Conservation (phyloP, 2,888 invertebrate genomes). For the Lissocephala sabroskyi region DNA sequence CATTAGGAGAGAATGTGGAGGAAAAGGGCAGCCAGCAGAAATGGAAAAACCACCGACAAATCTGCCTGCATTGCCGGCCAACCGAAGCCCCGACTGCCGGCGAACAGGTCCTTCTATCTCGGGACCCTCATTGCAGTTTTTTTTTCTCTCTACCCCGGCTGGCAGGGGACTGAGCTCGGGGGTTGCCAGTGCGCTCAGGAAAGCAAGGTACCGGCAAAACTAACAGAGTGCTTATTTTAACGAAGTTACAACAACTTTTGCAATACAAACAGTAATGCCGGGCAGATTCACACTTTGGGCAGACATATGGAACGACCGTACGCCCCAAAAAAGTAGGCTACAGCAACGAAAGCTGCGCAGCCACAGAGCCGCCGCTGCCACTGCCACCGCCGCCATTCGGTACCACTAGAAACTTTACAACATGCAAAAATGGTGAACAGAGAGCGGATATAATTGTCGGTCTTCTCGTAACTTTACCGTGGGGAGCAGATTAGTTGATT, state of each 20-base stretch:
- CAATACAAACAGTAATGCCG: conserved; percentile 63
- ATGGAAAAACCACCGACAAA: conserved; percentile 60
- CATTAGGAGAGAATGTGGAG: conserved; percentile 7
- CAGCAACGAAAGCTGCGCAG: conserved; percentile 25
- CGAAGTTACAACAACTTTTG: conserved; percentile 64
- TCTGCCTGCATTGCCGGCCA: conserved; percentile 54
- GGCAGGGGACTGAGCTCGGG: no score
- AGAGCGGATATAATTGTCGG: conserved; percentile 67
- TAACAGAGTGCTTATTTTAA: conserved; percentile 65
- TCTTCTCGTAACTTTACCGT: conserved; percentile 66
- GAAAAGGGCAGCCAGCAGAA: conserved; percentile 27
- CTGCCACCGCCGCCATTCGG: no score
- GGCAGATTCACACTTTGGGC: conserved; percentile 56
- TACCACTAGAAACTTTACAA: conserved; percentile 63
- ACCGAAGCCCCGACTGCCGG: conserved; percentile 14
- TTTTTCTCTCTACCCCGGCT: no score
- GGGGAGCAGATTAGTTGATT: conserved; percentile 65
- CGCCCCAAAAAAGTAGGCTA: conserved; percentile 48
- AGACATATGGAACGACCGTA: conserved; percentile 21
- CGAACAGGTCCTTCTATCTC: neutral
- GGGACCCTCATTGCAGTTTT: no score
- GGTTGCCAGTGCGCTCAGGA: neutral
- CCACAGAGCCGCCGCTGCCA: no score
- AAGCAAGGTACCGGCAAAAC: conserved; percentile 36
- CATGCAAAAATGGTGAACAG: conserved; percentile 65